Evolutionary conservation across 1,140 invertebrate species (phyloP).

Genomic region (Globodera rostochiensis): DNA sequence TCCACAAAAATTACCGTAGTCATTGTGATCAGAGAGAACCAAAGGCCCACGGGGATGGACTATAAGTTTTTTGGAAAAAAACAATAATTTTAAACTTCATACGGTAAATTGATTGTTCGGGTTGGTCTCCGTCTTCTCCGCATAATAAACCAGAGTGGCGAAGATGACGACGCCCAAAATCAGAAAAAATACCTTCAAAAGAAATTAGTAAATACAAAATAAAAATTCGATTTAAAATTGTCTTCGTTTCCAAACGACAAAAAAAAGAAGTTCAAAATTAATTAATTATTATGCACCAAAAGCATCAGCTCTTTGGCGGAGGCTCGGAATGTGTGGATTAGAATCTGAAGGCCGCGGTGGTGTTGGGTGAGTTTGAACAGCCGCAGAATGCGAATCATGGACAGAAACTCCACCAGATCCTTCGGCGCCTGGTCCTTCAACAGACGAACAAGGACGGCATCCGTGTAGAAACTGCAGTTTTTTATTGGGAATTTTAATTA

Average conservation of each 20-base stretch:
- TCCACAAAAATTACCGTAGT: constrained; percentile 66
- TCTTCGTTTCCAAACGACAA: no score
- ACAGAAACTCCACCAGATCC: constrained; percentile 77
- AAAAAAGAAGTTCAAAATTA: background rate
- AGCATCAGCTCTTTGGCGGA: constrained; percentile 53
- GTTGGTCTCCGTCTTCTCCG: constrained; percentile 78
- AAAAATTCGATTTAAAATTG: no score
- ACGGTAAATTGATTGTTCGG: constrained; percentile 64
- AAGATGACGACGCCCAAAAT: constrained; percentile 78
- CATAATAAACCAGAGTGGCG: constrained; percentile 94
- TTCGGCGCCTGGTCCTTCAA: constrained; percentile 49
- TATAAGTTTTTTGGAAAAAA: constrained; percentile 25
- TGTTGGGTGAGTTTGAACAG: constrained; percentile 92
- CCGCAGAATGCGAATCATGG: constrained; percentile 97
- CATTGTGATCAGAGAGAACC: constrained; percentile 67
- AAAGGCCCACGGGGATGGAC: constrained; percentile 68
- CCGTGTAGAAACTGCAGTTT: constrained; percentile 42
- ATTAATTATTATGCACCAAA: constrained; percentile 16
- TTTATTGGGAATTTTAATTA: no score
- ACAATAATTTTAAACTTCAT: background rate
- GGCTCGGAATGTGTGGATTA: constrained; percentile 84
- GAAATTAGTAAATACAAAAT: constrained; percentile 3
- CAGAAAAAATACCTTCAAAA: constrained; percentile 79
- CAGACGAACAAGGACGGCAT: constrained; percentile 40
- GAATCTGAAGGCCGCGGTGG: constrained; percentile 93